phyloP scores from a whole-genome alignment of 1,140 invertebrate genomes.

The Hermetia illucens region DNA sequence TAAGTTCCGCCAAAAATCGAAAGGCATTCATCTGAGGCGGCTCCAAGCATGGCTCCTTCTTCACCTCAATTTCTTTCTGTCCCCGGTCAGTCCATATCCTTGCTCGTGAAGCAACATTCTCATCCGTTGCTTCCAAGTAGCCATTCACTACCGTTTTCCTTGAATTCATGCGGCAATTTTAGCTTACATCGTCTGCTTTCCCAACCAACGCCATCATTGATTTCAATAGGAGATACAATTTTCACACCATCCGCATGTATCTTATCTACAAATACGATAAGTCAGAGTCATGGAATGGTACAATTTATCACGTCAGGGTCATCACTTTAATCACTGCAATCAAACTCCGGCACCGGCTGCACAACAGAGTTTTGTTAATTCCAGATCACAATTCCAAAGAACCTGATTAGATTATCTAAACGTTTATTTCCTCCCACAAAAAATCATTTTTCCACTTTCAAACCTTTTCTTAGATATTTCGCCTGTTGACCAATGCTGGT shows the following conservation, averaged over 20 bases:
- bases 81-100: constrained; percentile 32
- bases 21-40: constrained; percentile 41
- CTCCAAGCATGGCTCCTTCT: constrained; percentile 30
- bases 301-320: too few species aligned
- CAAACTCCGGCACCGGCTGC: too few species aligned
- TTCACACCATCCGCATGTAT: background rate
- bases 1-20: constrained; percentile 36
- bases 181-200: constrained; percentile 19
- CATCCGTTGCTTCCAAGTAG: constrained; percentile 44
- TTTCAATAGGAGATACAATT: constrained; percentile 1
- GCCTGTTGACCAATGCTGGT: too few species aligned
- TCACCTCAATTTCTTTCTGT: constrained; percentile 42
- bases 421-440: too few species aligned
- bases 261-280: too few species aligned
- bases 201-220: constrained; percentile 7
- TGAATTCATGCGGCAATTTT: constrained; percentile 13
- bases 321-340: too few species aligned
- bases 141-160: constrained; percentile 17
- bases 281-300: too few species aligned
- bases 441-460: too few species aligned
- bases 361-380: too few species aligned
- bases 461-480: too few species aligned
- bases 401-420: too few species aligned
- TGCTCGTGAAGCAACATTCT: constrained; percentile 49
- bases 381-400: too few species aligned